phyloP scores from a whole-genome alignment of 2,113 vertebrate genomes.

The Sciurus niger region DNA sequence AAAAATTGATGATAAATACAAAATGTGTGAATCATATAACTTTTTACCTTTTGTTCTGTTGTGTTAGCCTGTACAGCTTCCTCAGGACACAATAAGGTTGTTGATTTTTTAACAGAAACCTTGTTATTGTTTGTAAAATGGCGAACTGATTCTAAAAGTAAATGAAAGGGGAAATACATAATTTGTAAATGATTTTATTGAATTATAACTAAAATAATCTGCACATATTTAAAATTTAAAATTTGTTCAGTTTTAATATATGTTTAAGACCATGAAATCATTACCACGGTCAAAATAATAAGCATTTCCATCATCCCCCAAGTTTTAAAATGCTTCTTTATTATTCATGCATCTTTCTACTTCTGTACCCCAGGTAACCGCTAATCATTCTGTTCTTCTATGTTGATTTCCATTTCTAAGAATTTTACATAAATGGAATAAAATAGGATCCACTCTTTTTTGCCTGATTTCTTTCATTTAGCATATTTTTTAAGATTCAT shows the following conservation, averaged over 20 bases:
- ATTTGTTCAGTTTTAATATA: constrained; percentile 43
- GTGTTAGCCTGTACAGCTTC: background rate
- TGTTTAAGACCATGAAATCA: constrained; percentile 38
- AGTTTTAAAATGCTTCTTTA: background rate
- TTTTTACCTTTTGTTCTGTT: constrained; percentile 65
- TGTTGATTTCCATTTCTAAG: constrained; percentile 1
- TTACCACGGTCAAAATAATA: background rate
- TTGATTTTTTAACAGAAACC: background rate
- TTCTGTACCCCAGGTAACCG: background rate
- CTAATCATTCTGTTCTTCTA: background rate
- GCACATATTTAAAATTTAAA: background rate
- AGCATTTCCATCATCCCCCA: background rate
- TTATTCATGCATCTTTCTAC: background rate
- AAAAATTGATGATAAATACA: constrained; percentile 39
- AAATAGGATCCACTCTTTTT: background rate
- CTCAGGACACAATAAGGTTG: background rate
- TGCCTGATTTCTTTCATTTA: constrained; percentile 21
- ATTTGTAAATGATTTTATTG: constrained; percentile 38
- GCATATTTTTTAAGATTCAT: constrained; percentile 23
- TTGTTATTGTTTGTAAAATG: background rate
- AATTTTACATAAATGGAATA: constrained; percentile 13
- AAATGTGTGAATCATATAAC: background rate
- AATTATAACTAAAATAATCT: constrained; percentile 39
- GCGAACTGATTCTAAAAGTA: constrained; percentile 55
- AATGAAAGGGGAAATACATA: constrained; percentile 33